Evolutionary conservation across 1,140 invertebrate genomes (phyloP), one percentile per base, ranked within the genome.

Genomic region (Bombus impatiens): DNA sequence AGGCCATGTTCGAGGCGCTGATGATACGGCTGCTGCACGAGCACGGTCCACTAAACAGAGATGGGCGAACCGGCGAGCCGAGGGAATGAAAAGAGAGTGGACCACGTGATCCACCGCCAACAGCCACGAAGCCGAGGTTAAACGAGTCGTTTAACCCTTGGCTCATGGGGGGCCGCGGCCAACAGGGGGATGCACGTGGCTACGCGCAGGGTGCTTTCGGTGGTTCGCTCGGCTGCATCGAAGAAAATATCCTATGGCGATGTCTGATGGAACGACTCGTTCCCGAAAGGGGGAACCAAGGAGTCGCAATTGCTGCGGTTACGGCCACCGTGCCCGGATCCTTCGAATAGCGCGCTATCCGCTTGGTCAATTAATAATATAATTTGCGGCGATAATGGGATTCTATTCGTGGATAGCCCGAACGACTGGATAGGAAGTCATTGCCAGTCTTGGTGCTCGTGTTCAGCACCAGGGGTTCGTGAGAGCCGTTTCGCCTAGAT

Each of bases 111-210:
- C 70, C 84, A 82, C 85, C 59, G 76, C 78, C 77, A 89, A 90
- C 86, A 88, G 76, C 79, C 68, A 87, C 74, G 35, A 76, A 32
- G 44, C 75, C 35, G 40, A 80, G 87, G 87, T 91, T 86, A 90
- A 91, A 87, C 87, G 85, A 57, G 44, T 59, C 80, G 75, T 88
- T 90, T 88, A 89, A 90, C 85, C 87, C 57, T 32, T 15, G 59
- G 74, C 68, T 81, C 82, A 57, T 37, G 71, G 78, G 76, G 62
- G 82, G 57, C 75, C 76, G 53, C 79, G 57, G 62, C 79, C 57
- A 28, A 59, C 9, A 3, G 47, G 76, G 57, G 71, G 76, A 18
- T 77, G 57, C 53, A 83, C 40, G 37, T 44, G 70, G 80, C 6
- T 12, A 1, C 25, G n/a, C 1, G 9, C 67, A 18, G 68, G 37